phyloP scores from a whole-genome alignment of 2,888 invertebrate species.

The Clepsis dumicolana region DNA sequence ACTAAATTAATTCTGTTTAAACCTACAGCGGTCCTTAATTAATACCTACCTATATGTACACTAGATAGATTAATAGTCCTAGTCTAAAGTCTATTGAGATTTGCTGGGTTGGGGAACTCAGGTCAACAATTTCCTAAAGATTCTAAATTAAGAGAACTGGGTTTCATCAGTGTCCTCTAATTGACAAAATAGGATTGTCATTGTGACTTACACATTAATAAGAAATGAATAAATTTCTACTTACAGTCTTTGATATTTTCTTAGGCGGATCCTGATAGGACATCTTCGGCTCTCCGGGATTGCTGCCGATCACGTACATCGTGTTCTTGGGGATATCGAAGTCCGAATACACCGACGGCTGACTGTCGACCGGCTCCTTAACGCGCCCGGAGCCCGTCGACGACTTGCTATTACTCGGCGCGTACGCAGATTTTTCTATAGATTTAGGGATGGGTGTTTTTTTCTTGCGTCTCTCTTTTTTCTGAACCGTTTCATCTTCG shows the following conservation, averaged over 20 bases:
- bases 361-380: constrained; percentile 64
- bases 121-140: too few species aligned
- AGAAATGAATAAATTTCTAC: too few species aligned
- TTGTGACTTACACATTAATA: too few species aligned
- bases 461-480: constrained; percentile 59
- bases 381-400: constrained; percentile 68
- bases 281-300: constrained; percentile 82
- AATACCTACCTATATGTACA: too few species aligned
- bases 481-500: constrained; percentile 70
- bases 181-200: too few species aligned
- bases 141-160: too few species aligned
- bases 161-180: too few species aligned
- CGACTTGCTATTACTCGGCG: constrained; percentile 79
- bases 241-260: constrained; percentile 80
- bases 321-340: constrained; percentile 79
- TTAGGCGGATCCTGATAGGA: constrained; percentile 77
- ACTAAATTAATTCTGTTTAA: too few species aligned
- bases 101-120: too few species aligned
- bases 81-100: too few species aligned
- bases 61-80: too few species aligned
- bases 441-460: constrained; percentile 57
- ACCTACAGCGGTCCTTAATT: too few species aligned
- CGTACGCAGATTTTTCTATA: constrained; percentile 64
- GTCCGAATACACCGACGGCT: constrained; percentile 72
- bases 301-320: constrained; percentile 78